phyloP scores from a whole-genome alignment of 2,888 invertebrate species.

The Dasysyrphus tricinctus region DNA sequence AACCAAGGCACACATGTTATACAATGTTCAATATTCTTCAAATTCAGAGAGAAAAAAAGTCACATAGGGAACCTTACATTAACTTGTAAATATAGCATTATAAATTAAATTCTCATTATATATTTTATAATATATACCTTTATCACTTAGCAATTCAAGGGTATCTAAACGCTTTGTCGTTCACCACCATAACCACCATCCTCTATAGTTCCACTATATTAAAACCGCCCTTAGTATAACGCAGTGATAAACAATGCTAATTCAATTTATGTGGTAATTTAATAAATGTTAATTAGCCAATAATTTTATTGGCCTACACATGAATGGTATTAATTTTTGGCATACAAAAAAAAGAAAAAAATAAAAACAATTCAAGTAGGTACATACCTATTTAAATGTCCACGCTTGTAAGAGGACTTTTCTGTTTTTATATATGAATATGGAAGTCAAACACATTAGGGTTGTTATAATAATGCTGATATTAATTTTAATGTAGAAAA shows the following conservation, averaged over 20 bases:
- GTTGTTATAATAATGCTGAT: slow-evolving; percentile 1
- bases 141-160: not conserved
- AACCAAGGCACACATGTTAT: too few relatives aligned
- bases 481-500: slow-evolving; percentile 22
- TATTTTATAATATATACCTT: not conserved
- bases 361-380: too few relatives aligned
- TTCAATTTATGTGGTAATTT: slow-evolving; percentile 54
- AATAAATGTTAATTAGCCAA: slow-evolving; percentile 67
- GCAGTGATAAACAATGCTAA: slow-evolving; percentile 30
- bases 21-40: too few relatives aligned
- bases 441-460: slow-evolving; percentile 21
- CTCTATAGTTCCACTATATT: not conserved
- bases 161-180: slow-evolving; percentile 1
- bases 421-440: not conserved
- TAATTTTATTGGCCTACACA: slow-evolving; percentile 60
- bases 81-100: not conserved
- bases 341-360: not conserved
- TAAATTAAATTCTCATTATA: not conserved
- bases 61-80: not conserved
- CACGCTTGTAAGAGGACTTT: not conserved
- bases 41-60: not conserved
- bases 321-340: slow-evolving; percentile 38
- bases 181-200: not conserved
- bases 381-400: slow-evolving; percentile 4
- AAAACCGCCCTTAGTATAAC: not conserved